Evolutionary conservation across 2,888 invertebrate genomes (phyloP).

Genomic region (Lutraria lutraria): DNA sequence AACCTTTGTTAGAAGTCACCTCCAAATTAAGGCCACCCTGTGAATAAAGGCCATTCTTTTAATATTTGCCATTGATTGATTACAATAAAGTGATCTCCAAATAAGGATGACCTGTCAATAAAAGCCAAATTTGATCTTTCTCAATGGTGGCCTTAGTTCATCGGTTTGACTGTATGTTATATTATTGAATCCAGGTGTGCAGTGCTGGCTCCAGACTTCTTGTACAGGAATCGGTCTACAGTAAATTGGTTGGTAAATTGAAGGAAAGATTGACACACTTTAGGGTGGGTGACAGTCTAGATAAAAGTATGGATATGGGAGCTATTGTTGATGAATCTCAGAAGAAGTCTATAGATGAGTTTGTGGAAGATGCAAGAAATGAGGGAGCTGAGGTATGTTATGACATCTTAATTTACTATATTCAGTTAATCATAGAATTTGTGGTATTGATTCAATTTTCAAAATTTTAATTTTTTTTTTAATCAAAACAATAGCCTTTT

Average conservation of each 20-base stretch:
- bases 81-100: too few species aligned
- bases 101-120: too few species aligned
- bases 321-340: conserved; percentile 85
- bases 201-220: conserved; percentile 88
- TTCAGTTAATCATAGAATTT: neutral
- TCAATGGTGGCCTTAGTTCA: too few species aligned
- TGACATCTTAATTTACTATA: too few species aligned
- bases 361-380: conserved; percentile 80
- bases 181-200: conserved; percentile 86
- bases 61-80: too few species aligned
- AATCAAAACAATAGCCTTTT: too few species aligned
- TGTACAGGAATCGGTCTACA: conserved; percentile 88
- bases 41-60: too few species aligned
- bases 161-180: too few species aligned
- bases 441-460: neutral
- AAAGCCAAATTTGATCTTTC: too few species aligned
- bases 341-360: conserved; percentile 78
- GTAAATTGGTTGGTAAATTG: conserved; percentile 87
- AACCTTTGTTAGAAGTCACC: too few species aligned
- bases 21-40: too few species aligned
- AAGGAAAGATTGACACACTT: conserved; percentile 86
- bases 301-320: conserved; percentile 88
- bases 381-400: conserved; percentile 86
- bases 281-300: conserved; percentile 86
- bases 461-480: too few species aligned